phyloP scores from a whole-genome alignment of 2,888 invertebrate species.

The Melieria picta region DNA sequence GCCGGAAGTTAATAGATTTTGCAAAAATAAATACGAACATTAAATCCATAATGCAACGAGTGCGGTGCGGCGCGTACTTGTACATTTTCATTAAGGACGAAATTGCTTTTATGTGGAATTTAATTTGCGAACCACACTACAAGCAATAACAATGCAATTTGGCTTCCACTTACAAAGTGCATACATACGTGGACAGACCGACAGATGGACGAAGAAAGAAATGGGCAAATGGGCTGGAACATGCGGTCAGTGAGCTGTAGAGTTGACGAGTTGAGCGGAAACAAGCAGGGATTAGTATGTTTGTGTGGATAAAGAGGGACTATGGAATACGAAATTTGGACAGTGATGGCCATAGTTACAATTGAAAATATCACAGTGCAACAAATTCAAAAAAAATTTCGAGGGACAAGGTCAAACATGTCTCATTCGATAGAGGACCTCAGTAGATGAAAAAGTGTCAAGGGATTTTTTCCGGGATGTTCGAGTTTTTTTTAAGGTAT shows the following conservation, averaged over 20 bases:
- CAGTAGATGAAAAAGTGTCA: too few relatives aligned
- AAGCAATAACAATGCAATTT: slow-evolving; percentile 62
- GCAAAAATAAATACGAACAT: slow-evolving; percentile 41
- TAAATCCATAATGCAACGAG: slow-evolving; percentile 40
- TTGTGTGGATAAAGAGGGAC: too few relatives aligned
- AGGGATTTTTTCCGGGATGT: too few relatives aligned
- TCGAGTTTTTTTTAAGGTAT: too few relatives aligned
- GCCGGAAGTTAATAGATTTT: slow-evolving; percentile 51
- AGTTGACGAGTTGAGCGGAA: too few relatives aligned
- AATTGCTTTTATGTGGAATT: slow-evolving; percentile 63
- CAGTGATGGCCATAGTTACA: too few relatives aligned
- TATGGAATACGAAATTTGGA: too few relatives aligned
- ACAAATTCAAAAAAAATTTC: too few relatives aligned
- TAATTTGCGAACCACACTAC: slow-evolving; percentile 60
- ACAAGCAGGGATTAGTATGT: too few relatives aligned
- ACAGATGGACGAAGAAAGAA: background rate
- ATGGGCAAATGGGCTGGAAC: background rate
- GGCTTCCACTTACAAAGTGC: slow-evolving; percentile 46
- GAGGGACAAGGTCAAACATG: too few relatives aligned
- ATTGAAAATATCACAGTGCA: too few relatives aligned
- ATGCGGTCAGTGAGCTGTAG: background rate
- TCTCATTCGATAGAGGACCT: too few relatives aligned
- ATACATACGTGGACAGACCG: slow-evolving; percentile 31
- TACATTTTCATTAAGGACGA: slow-evolving; percentile 48
- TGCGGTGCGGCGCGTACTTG: background rate